Conservation (phyloP, 2,113 vertebrate species). For the Gila orcuttii region DNA sequence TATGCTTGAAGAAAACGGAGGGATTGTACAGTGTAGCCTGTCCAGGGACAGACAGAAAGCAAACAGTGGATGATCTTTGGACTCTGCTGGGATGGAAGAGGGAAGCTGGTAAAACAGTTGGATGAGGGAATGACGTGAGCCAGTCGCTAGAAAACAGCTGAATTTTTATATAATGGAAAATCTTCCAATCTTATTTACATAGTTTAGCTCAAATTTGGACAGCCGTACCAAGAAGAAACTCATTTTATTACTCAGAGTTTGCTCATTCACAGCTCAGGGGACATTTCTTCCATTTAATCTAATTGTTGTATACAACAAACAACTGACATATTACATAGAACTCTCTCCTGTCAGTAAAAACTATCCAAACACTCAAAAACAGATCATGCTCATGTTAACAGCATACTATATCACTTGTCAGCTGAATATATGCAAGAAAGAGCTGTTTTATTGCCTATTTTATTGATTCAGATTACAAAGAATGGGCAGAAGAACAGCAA, state of each 20-base stretch:
- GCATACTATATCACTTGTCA: neutral
- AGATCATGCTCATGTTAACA: neutral
- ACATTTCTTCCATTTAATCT: neutral
- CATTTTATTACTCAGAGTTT: neutral
- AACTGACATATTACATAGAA: neutral
- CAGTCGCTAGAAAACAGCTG: neutral
- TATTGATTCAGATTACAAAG: neutral
- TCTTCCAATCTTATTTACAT: neutral
- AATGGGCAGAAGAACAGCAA: neutral
- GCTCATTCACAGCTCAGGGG: neutral
- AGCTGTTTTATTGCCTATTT: neutral
- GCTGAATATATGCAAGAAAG: neutral
- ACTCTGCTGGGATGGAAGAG: constrained; percentile 41
- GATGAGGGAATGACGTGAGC: neutral
- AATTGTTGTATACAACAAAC: neutral
- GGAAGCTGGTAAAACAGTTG: neutral
- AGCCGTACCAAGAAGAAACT: neutral
- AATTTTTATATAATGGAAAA: neutral
- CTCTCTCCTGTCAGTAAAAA: neutral
- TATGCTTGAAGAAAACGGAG: neutral
- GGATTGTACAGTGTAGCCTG: neutral
- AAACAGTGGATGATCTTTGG: constrained; percentile 59
- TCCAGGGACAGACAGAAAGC: constrained; percentile 19
- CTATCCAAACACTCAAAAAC: neutral
- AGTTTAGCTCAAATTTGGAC: neutral